Percentiles rank a stretch among this genome's conserved stretches.
Evolutionary conservation across 2,888 invertebrate genomes (phyloP).

Genomic region (Psylliodes chrysocephalus): DNA sequence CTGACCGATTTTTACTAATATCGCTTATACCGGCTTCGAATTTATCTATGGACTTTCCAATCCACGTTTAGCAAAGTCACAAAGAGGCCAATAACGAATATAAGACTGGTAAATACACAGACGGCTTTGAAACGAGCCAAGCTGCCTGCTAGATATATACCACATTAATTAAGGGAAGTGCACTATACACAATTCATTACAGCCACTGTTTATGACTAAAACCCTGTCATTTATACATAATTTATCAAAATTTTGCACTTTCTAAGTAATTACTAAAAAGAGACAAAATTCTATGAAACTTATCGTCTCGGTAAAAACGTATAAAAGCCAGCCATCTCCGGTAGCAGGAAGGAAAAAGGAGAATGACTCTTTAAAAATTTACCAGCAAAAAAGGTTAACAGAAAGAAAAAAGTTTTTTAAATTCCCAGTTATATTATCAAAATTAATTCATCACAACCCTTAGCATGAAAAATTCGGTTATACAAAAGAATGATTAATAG

Average conservation of each 20-base stretch:
- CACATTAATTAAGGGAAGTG: conserved; percentile 34
- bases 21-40: no score
- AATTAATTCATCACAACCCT: no score
- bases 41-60: no score
- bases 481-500: no score
- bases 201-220: conserved; percentile 5
- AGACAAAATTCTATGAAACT: neutral
- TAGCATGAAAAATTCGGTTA: no score
- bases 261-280: conserved; percentile 21
- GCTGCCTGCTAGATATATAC: neutral
- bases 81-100: conserved; percentile 11
- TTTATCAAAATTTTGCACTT: conserved; percentile 17
- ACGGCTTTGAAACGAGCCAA: neutral
- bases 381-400: no score
- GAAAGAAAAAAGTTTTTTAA: no score
- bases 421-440: no score
- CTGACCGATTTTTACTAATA: no score
- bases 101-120: conserved; percentile 8
- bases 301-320: neutral
- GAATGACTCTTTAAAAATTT: neutral
- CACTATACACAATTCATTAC: conserved; percentile 30
- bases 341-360: neutral
- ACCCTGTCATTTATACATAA: conserved; percentile 6
- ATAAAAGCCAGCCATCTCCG: conserved; percentile 1
- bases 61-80: neutral